These are phyloP conservation scores for Labeo rohita DNA, from an alignment of 2,113 vertebrate species.

Conservation along the genomic window DNA sequence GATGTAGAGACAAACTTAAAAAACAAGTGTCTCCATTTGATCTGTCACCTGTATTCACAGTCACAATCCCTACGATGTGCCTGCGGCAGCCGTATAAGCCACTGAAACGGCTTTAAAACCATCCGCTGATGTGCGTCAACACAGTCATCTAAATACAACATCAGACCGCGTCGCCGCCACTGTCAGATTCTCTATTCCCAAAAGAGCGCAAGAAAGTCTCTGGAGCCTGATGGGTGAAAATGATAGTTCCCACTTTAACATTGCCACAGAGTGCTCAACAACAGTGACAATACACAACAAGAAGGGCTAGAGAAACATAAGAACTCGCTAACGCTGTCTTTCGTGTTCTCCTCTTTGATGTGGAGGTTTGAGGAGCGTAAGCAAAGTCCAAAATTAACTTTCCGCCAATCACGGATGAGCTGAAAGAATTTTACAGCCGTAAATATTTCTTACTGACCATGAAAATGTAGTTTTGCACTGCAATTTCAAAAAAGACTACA, in stretches of 20 bases:
- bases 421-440: not conserved
- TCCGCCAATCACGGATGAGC: not conserved
- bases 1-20: conserved; percentile 38
- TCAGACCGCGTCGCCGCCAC: conserved; percentile 28
- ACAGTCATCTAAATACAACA: conserved; percentile 46
- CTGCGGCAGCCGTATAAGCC: conserved; percentile 27
- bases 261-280: conserved; percentile 32
- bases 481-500: not conserved
- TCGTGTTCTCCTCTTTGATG: not conserved
- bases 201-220: conserved; percentile 32
- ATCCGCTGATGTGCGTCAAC: conserved; percentile 38
- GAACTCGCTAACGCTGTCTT: not conserved
- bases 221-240: conserved; percentile 29
- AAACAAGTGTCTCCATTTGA: conserved; percentile 40
- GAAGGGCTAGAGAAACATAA: conserved; percentile 5
- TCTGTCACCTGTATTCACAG: conserved; percentile 43
- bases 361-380: not conserved
- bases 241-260: conserved; percentile 31
- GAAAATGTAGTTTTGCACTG: not conserved
- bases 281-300: conserved; percentile 27
- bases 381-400: not conserved
- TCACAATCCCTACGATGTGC: conserved; percentile 12
- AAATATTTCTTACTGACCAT: not conserved
- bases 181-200: conserved; percentile 37
- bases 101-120: conserved; percentile 34